Percentiles rank a stretch among this genome's conserved stretches.
Evolutionary conservation across 2,888 invertebrate species (phyloP).

Genomic region (Cataglyphis altisquamis): DNA sequence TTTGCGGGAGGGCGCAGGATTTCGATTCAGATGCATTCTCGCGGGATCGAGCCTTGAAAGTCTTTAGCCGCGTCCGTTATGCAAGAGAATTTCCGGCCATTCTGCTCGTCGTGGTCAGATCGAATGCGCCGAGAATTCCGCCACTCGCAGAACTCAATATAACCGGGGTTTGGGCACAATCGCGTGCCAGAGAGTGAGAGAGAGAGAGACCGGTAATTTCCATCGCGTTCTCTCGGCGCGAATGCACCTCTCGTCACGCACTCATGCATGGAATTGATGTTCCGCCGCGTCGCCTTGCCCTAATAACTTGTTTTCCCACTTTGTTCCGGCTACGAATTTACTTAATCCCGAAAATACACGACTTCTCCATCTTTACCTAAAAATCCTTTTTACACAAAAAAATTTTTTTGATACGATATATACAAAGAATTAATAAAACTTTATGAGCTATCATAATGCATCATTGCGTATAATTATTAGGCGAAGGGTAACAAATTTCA

Average conservation of each 20-base stretch:
- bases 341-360: background rate
- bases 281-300: constrained; percentile 29
- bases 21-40: constrained; percentile 33
- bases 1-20: background rate
- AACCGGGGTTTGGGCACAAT: constrained; percentile 26
- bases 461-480: background rate
- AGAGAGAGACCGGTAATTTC: constrained; percentile 34
- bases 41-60: constrained; percentile 57
- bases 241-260: constrained; percentile 44
- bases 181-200: constrained; percentile 4
- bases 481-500: background rate
- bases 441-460: background rate
- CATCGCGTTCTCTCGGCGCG: constrained; percentile 32
- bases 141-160: constrained; percentile 37
- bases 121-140: constrained; percentile 20
- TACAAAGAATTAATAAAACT: background rate
- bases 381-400: background rate
- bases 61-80: constrained; percentile 47
- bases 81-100: constrained; percentile 28
- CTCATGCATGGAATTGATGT: constrained; percentile 55
- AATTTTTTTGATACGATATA: background rate
- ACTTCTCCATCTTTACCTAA: background rate
- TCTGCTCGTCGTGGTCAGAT: constrained; percentile 32
- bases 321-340: constrained; percentile 30
- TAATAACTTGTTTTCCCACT: constrained; percentile 44